phyloP scores from a whole-genome alignment of 2,113 vertebrate species.

The Heloderma charlesbogerti region DNA sequence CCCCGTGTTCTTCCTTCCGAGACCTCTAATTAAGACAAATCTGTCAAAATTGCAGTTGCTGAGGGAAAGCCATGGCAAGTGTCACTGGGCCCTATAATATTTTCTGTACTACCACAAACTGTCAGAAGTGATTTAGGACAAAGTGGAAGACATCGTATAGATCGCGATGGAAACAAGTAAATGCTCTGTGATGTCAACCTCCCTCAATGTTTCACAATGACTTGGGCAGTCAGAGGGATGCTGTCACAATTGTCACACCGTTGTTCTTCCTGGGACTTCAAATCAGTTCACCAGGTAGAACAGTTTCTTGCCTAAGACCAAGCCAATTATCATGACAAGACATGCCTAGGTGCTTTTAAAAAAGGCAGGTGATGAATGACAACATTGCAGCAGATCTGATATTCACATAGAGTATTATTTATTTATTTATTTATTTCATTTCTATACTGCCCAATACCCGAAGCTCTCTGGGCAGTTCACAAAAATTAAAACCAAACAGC shows the following conservation, averaged over 20 bases:
- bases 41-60: conserved; percentile 63
- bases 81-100: conserved; percentile 58
- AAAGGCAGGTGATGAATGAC: neutral
- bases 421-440: too few relatives aligned
- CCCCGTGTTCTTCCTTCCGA: conserved; percentile 45
- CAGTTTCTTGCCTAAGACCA: neutral
- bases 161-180: conserved; percentile 65
- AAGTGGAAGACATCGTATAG: conserved; percentile 60
- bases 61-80: conserved; percentile 63
- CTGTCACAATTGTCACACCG: neutral
- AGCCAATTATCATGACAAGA: neutral
- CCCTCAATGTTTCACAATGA: conserved; percentile 45
- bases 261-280: neutral
- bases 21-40: conserved; percentile 75
- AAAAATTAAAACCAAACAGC: too few relatives aligned
- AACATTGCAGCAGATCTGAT: neutral
- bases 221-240: neutral
- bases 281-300: neutral
- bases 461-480: too few relatives aligned
- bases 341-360: neutral
- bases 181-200: conserved; percentile 51
- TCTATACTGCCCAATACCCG: too few relatives aligned
- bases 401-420: too few relatives aligned
- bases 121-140: conserved; percentile 67
- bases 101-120: conserved; percentile 63